Percentiles rank a stretch among this genome's conserved stretches.
These are phyloP conservation scores for Dinothrombium tinctorium DNA, from an alignment of 1,140 invertebrate species.

Conservation along the genomic window DNA sequence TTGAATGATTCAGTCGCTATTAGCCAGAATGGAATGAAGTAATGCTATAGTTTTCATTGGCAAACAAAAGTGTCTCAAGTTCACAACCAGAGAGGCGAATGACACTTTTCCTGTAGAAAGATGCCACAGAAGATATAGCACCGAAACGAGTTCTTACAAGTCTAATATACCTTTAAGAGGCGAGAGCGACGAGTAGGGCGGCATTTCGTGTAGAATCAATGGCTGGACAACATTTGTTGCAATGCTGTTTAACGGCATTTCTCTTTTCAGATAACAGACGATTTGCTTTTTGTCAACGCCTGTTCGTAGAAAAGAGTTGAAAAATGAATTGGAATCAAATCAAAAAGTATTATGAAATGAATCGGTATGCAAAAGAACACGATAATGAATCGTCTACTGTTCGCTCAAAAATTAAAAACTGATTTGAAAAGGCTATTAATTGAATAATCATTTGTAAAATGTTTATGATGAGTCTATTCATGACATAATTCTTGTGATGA, in stretches of 20 bases:
- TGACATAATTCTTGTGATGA: background rate
- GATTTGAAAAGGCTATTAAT: background rate
- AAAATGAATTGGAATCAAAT: background rate
- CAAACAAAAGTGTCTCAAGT: background rate
- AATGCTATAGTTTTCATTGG: too few relatives aligned
- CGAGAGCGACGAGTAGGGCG: constrained; percentile 1
- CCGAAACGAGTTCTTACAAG: background rate
- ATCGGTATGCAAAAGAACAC: too few relatives aligned
- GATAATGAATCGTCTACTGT: too few relatives aligned
- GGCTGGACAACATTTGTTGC: background rate
- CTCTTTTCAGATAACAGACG: constrained; percentile 1
- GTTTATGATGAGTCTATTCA: too few relatives aligned
- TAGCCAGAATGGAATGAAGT: too few relatives aligned
- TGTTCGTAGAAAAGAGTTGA: background rate
- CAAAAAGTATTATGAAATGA: too few relatives aligned
- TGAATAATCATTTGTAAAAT: too few relatives aligned
- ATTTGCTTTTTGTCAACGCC: constrained; percentile 1
- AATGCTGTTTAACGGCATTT: background rate
- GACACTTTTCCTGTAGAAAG: background rate
- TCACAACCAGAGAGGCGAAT: background rate
- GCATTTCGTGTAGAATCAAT: constrained; percentile 1
- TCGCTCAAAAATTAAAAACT: too few relatives aligned
- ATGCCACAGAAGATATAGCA: background rate
- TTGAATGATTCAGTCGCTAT: too few relatives aligned
- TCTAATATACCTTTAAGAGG: background rate